Conservation (phyloP, 2,888 invertebrate genomes). For the Sarcophaga caerulescens region DNA sequence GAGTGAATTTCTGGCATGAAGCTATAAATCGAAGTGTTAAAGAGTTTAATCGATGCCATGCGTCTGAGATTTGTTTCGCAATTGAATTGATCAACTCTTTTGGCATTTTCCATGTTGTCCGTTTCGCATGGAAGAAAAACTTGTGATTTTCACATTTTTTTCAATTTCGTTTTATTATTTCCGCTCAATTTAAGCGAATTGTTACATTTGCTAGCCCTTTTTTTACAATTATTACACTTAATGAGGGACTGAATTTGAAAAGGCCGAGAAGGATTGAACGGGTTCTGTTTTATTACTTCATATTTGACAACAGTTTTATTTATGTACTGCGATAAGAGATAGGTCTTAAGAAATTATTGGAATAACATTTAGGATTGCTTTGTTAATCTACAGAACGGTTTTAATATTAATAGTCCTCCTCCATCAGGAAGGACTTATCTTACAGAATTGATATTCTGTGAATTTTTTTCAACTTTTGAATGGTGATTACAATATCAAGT, state of each 20-base stretch:
- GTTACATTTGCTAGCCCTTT: slow-evolving; percentile 54
- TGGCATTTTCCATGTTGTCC: slow-evolving; percentile 2
- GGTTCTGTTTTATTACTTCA: slow-evolving; percentile 23
- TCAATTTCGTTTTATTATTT: slow-evolving; percentile 48
- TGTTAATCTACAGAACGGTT: no score
- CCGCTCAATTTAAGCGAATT: slow-evolving; percentile 62
- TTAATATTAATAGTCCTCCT: no score
- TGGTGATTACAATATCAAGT: no score
- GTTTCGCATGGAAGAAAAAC: slow-evolving; percentile 4
- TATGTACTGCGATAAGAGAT: not conserved
- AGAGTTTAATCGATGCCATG: slow-evolving; percentile 65
- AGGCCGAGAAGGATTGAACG: slow-evolving; percentile 53
- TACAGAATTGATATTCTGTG: no score
- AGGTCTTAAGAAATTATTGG: not conserved
- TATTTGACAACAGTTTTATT: not conserved
- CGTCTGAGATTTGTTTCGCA: slow-evolving; percentile 48
- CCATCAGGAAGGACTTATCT: no score
- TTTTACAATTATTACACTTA: slow-evolving; percentile 43
- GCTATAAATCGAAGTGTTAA: slow-evolving; percentile 42
- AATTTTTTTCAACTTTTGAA: no score
- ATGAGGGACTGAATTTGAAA: slow-evolving; percentile 28
- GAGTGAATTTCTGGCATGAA: not conserved
- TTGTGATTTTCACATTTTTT: slow-evolving; percentile 12
- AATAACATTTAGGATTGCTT: no score
- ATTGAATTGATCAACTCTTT: slow-evolving; percentile 48